These are phyloP conservation scores for Peromyscus californicus DNA, from an alignment of 2,113 vertebrate species.

Conservation along the genomic window DNA sequence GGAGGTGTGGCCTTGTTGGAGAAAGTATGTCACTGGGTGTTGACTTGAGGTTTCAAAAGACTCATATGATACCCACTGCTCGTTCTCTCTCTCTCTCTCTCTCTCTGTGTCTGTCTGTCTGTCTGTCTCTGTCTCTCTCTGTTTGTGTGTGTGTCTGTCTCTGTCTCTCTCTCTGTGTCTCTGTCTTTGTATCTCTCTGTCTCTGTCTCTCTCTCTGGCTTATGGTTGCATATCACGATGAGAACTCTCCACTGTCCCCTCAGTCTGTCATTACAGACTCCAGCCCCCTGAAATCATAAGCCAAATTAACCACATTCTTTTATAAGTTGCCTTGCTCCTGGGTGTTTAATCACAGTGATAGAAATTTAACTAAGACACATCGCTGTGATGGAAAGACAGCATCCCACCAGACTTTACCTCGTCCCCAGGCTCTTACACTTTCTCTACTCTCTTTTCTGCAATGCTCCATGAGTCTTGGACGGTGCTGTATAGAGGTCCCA, in stretches of 20 bases:
- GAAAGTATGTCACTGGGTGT: background rate
- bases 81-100: background rate
- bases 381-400: background rate
- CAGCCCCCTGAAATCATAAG: background rate
- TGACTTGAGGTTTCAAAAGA: background rate
- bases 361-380: background rate
- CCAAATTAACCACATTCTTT: background rate
- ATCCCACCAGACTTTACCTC: background rate
- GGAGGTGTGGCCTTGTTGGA: background rate
- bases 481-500: background rate
- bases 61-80: background rate
- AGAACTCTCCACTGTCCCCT: background rate
- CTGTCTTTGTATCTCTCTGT: too few relatives aligned
- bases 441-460: background rate
- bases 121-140: too few relatives aligned
- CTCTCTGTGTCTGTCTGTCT: rapidly evolving
- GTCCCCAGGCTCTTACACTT: background rate
- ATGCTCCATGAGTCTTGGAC: background rate
- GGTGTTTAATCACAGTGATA: background rate
- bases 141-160: background rate
- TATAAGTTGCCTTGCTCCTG: background rate
- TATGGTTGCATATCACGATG: background rate
- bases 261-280: background rate
- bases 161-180: too few relatives aligned
- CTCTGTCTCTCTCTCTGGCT: background rate